Evolutionary conservation across 2,797 vertebrate genomes (phyloP), one percentile per base, ranked within the genome.

Genomic region (Acrossocheilus wenchowensis): DNA sequence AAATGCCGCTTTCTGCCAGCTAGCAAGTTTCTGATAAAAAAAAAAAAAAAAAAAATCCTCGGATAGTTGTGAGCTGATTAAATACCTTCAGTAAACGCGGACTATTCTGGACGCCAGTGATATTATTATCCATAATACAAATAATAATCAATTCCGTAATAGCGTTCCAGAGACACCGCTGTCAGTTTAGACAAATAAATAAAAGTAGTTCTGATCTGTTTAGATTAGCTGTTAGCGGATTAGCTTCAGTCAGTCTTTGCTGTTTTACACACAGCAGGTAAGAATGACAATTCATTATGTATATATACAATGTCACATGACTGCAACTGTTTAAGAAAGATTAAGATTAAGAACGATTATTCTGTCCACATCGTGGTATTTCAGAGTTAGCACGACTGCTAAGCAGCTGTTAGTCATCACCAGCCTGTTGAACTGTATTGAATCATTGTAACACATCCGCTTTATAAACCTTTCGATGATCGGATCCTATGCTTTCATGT

Each of bases 21-120:
- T 74, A 87, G 81, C 84, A 87, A 87, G 85, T 88, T 90, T 86
- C 68, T 45, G 23, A 21, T 50, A 6, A 30, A 19, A 77, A 73
- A 26, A 45, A 26, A 26, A 34, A 2, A 36, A 36, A 6, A 30
- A 19, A 77, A 73, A 26, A 45, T 11, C 34, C 39, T 45, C 30
- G 72, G 30, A 60, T 45, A n/a, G 15, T 82, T 45, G 48, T 80
- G 84, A 62, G 34, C 66, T 26, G n/a, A 54, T 78, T 79, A 69
- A 60, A 82, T 23, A 52, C 21, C 39, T 48, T 64, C 78, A 19
- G 52, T 10, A 39, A 43, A 73, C 26, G 6, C 23, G 30, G 45
- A 71, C 39, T 71, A 30, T 11, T 10, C 50, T 79, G n/a, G 4
- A 80, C 36, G 21, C 12, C 21, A 50, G 17, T 6, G 77, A 64